phyloP scores from a whole-genome alignment of 2,888 invertebrate species.

The Leucophenga montana region DNA sequence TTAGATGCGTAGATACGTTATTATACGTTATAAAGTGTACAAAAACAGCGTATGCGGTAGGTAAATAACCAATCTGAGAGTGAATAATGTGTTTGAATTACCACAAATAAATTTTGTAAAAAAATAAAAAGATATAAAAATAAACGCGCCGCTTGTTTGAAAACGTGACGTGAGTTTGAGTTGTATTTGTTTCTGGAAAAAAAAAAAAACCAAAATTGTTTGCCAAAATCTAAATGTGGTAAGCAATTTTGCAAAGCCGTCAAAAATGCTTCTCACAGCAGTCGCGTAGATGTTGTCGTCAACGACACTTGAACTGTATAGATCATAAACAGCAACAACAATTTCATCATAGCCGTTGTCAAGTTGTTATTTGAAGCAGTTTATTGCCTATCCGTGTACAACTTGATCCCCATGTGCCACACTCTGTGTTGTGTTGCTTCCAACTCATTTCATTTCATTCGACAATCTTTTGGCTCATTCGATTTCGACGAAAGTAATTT shows the following conservation, averaged over 20 bases:
- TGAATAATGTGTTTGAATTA: too few relatives aligned
- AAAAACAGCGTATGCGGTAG: conserved; percentile 3
- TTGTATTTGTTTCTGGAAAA: too few relatives aligned
- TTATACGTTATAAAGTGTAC: conserved; percentile 33
- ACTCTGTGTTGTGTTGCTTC: not conserved
- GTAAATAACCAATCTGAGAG: not conserved
- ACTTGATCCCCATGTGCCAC: not conserved
- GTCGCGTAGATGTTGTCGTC: too few relatives aligned
- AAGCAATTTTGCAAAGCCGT: too few relatives aligned
- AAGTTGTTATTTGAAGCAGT: conserved; percentile 28
- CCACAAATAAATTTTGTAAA: not conserved
- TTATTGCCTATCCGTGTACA: conserved; percentile 1
- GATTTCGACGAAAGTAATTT: conserved; percentile 27
- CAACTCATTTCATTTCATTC: not conserved
- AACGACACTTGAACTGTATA: too few relatives aligned
- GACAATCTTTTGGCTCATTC: conserved; percentile 6
- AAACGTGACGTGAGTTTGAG: not conserved
- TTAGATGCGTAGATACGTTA: conserved; percentile 31
- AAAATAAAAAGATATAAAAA: not conserved
- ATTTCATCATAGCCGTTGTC: conserved; percentile 12
- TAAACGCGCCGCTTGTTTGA: not conserved
- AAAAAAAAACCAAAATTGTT: not conserved
- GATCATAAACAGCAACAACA: not conserved
- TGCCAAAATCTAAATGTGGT: not conserved
- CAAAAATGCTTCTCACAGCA: too few relatives aligned